Evolutionary conservation across 2,888 invertebrate genomes (phyloP), one percentile per base, ranked within the genome.

Genomic region (Encarsia formosa): DNA sequence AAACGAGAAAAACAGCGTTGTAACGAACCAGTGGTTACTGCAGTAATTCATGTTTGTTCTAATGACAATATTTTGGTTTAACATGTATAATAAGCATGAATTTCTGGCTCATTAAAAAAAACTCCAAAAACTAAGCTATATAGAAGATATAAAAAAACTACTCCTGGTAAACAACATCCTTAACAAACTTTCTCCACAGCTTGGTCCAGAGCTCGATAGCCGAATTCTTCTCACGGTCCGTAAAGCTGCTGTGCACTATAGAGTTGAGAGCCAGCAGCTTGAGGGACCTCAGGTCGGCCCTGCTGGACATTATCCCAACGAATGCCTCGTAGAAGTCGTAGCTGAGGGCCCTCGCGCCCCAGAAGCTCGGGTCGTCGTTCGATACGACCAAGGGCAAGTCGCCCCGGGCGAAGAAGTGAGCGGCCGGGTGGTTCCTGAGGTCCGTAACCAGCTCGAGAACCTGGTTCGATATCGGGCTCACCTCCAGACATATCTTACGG

Each of bases 281-380:
- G 22, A 91, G 75, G 49, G 87, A 74, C 51, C 81, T 79, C 44
- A 91, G 67, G 60, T 90, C 90, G 0, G 84, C 77, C 20, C 78
- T 75, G 37, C 78, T 77, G 24, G 86, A 85, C 18, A 87, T 85
- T 24, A 89, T 82, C 1, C 84, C 88, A 68, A 90, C 78, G 62
- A 90, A 90, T 0, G 86, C 84, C 32, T 86, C 81, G 66, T 89
- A 91, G 68, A 85, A 87, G 64, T 91, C 91, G 61, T 88, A 85
- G 45, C 86, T 84, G 6, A 90, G 68, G 0, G 82, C 86, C 45
- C 79, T 77, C 0, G 86, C 83, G 19, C 83, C 85, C 89, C 88
- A 91, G 35, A 84, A 79, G 0, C 86, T 85, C 0, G 89, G 89
- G 70, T 90, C 89, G 62, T 91, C 91, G 62, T 85, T 86, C 0